These are phyloP conservation scores for Harpalus rubripes DNA, from an alignment of 2,888 invertebrate genomes.

Conservation along the genomic window DNA sequence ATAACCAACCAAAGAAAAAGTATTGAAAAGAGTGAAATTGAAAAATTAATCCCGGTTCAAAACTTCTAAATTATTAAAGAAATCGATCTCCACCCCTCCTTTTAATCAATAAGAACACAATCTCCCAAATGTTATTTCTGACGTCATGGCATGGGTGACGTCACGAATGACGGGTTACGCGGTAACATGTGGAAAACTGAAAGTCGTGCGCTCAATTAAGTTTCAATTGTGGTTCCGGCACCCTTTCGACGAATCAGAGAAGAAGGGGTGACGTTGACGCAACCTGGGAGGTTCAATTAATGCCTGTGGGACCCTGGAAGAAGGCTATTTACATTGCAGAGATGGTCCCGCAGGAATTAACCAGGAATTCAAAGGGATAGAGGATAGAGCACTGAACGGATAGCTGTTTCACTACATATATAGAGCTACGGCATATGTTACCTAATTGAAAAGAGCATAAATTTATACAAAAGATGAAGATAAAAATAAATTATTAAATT, in stretches of 20 bases:
- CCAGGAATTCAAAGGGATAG: not conserved
- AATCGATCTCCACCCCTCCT: slow-evolving; percentile 17
- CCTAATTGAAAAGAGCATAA: too few relatives aligned
- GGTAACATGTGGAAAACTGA: slow-evolving; percentile 57
- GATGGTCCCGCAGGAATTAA: not conserved
- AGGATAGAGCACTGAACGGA: not conserved
- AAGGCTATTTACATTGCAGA: slow-evolving; percentile 28
- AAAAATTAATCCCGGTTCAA: slow-evolving; percentile 34
- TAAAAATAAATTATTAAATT: too few relatives aligned
- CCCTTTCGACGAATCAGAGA: slow-evolving; percentile 41
- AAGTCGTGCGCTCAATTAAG: slow-evolving; percentile 63
- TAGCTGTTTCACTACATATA: too few relatives aligned
- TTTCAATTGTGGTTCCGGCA: slow-evolving; percentile 64
- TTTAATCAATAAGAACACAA: slow-evolving; percentile 28
- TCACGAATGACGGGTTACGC: slow-evolving; percentile 31
- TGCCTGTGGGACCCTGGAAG: slow-evolving; percentile 29
- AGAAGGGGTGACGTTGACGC: not conserved
- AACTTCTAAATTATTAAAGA: slow-evolving; percentile 35
- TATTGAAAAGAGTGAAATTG: slow-evolving; percentile 47
- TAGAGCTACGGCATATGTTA: too few relatives aligned
- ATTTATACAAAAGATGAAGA: too few relatives aligned
- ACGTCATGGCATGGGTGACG: slow-evolving; percentile 16
- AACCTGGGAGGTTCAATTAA: slow-evolving; percentile 52
- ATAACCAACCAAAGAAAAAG: slow-evolving; percentile 22
- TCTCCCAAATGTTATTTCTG: slow-evolving; percentile 21